phyloP scores from a whole-genome alignment of 1,140 invertebrate genomes.

The Cydia pomonella region DNA sequence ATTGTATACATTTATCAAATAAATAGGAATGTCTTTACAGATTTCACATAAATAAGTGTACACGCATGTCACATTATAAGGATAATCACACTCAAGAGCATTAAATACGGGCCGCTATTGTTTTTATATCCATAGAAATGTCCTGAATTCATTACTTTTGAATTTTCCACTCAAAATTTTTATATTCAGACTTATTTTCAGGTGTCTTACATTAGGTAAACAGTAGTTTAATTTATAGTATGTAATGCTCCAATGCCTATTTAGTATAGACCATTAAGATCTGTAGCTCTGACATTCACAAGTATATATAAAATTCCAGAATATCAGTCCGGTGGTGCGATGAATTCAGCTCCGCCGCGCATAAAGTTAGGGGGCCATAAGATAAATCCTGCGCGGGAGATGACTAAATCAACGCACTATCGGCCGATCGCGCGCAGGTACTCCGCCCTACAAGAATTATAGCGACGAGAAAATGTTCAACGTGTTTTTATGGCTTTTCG shows the following conservation, averaged over 20 bases:
- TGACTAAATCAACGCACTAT: constrained; percentile 70
- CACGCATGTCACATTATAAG: no score
- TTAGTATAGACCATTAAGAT: not conserved
- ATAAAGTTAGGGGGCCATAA: constrained; percentile 56
- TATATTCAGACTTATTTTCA: not conserved
- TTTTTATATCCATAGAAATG: no score
- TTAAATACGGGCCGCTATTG: no score
- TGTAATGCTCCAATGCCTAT: no score
- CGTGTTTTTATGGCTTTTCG: not conserved
- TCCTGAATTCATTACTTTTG: no score
- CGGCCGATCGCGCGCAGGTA: constrained; percentile 38
- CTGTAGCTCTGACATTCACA: not conserved
- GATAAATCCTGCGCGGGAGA: constrained; percentile 61
- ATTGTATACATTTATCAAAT: no score
- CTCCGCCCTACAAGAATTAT: not conserved
- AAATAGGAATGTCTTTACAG: no score
- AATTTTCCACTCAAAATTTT: not conserved
- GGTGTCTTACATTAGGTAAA: no score
- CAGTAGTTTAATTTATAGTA: no score
- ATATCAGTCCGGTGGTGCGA: constrained; percentile 31
- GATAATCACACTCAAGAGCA: no score
- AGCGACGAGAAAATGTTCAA: not conserved
- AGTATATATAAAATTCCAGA: constrained; percentile 2
- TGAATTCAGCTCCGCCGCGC: constrained; percentile 40
- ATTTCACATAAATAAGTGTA: no score